Percentiles rank a stretch among this genome's conserved stretches.
These are phyloP conservation scores for Strigops habroptila DNA, from an alignment of 2,113 vertebrate genomes.

Conservation along the genomic window DNA sequence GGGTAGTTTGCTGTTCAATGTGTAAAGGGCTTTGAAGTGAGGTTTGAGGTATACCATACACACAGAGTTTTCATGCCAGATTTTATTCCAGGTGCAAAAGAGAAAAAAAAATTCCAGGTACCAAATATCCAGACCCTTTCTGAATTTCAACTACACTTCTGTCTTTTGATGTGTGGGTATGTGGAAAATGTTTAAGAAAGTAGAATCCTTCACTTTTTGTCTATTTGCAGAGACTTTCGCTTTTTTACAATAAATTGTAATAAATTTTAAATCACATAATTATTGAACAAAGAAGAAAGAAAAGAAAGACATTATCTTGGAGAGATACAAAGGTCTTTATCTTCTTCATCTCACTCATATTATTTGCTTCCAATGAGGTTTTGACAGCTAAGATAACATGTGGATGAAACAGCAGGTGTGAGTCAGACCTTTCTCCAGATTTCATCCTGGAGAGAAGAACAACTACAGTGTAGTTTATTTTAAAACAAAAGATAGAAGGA, in stretches of 20 bases:
- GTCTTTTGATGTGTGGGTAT: neutral
- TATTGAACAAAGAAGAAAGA: neutral
- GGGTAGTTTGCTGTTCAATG: neutral
- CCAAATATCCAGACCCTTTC: neutral
- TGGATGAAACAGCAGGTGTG: slow-evolving; percentile 34
- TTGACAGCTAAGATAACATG: slow-evolving; percentile 54
- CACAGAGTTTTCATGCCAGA: neutral
- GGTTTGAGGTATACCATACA: neutral
- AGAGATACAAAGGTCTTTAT: neutral
- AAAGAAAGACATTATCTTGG: neutral
- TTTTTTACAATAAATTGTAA: neutral
- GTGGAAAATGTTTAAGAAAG: neutral
- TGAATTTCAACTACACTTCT: neutral
- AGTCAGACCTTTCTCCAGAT: slow-evolving; percentile 11
- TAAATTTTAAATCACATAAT: neutral
- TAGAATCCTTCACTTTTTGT: neutral
- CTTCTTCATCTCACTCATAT: neutral
- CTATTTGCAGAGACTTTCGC: neutral
- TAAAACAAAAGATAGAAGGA: neutral
- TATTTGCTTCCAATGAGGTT: slow-evolving; percentile 21
- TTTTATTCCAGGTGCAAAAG: neutral
- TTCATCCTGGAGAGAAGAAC: slow-evolving; percentile 27
- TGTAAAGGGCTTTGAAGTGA: neutral
- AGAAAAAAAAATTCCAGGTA: neutral
- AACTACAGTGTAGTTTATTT: slow-evolving; percentile 23